Conservation (phyloP, 2,113 vertebrate species). For the Oncorhynchus clarkii region DNA sequence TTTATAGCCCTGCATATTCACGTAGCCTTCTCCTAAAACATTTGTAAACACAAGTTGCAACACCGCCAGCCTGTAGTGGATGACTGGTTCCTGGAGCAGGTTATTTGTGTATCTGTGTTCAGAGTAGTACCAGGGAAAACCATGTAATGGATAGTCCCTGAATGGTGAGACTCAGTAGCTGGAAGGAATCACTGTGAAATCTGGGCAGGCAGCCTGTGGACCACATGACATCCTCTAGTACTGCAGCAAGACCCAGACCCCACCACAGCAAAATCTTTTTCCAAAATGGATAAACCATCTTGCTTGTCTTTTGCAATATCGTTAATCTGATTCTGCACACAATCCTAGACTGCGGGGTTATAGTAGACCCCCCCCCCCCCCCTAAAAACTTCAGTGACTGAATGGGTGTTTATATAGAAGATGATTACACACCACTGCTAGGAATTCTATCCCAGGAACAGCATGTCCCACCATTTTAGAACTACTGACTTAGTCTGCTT, state of each 20-base stretch:
- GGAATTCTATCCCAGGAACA: constrained; percentile 51
- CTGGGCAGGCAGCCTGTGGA: constrained; percentile 33
- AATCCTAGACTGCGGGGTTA: background rate
- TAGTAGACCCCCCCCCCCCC: background rate
- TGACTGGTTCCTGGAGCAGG: constrained; percentile 25
- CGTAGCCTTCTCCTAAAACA: too few relatives aligned
- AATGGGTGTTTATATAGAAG: constrained; percentile 38
- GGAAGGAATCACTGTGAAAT: constrained; percentile 23
- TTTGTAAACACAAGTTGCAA: constrained; percentile 26
- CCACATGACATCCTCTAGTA: constrained; percentile 44
- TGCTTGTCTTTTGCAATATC: constrained; percentile 27
- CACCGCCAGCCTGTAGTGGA: constrained; percentile 12
- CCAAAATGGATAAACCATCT: background rate
- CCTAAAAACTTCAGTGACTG: constrained; percentile 6
- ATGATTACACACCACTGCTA: constrained; percentile 18
- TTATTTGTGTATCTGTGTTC: constrained; percentile 39
- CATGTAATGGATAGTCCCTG: constrained; percentile 58
- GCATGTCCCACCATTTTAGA: constrained; percentile 21
- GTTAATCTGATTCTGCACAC: constrained; percentile 24
- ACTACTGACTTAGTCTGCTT: background rate
- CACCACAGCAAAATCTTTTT: background rate
- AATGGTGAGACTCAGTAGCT: constrained; percentile 37
- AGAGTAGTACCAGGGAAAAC: constrained; percentile 29
- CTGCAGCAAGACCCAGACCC: constrained; percentile 10
- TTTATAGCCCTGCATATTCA: too few relatives aligned